Evolutionary conservation across 2,888 invertebrate species (phyloP), one percentile per base, ranked within the genome.

Genomic region (Augiades crinisus): DNA sequence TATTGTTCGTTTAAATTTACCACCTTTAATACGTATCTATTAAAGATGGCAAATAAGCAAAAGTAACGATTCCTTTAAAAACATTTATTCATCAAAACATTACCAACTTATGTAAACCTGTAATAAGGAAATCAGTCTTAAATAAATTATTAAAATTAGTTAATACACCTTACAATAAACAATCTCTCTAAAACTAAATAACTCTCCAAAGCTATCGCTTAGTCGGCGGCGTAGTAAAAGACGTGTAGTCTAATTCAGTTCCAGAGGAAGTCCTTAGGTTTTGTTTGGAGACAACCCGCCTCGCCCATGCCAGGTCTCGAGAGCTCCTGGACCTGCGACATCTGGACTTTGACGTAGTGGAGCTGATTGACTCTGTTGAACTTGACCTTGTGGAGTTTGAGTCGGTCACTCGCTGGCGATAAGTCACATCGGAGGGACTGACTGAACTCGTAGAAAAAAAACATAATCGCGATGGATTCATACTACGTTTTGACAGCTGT

Each of bases 281-380:
- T 30, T 72, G 69, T 33, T 69, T 72, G 1, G 78, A 70, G 16
- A 75, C 60, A 1, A 83, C 78, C 6, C 78, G 74, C 1, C 73
- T 70, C 1, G 82, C 80, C 83, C 85, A 82, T 5, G 77, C 73
- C 30, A 84, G 53, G 62, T 81, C 76, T 1, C 80, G 71, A 1
- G 77, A 74, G 41, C 65, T 66, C 13, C 68, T 65, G 1, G 75
- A 69, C 44, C 61, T 63, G 1, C 67, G 64, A 38, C 70, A 68
- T 10, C 58, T 63, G 0, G 80, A 74, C 49, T 75, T 78, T 0
- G 76, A 78, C 53, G 71, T 79, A 0, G 64, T 67, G 0, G 78
- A 73, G 34, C 71, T 78, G 13, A 55, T 47, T 0, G 78, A 70
- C 27, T 59, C 71, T 1, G 78, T 69, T 6, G 72, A 65, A 2